These are phyloP conservation scores for Vanessa cardui DNA, from an alignment of 2,888 invertebrate genomes.

Conservation along the genomic window DNA sequence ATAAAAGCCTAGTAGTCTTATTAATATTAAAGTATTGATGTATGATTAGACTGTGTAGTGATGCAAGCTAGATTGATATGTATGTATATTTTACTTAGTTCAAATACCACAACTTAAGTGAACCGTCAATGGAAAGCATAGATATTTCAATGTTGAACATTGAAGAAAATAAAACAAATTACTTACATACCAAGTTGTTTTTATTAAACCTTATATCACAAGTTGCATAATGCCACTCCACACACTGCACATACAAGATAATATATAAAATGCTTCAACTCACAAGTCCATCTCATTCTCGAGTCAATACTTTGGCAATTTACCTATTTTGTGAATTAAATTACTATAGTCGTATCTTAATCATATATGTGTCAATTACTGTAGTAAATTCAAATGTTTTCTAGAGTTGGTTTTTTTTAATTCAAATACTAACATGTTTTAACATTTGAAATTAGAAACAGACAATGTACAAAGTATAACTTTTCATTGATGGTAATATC, in stretches of 20 bases:
- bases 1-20: too few relatives aligned
- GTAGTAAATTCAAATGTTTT: slow-evolving; percentile 4
- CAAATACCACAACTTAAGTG: too few relatives aligned
- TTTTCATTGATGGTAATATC: too few relatives aligned
- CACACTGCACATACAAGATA: slow-evolving; percentile 1
- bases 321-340: slow-evolving; percentile 3
- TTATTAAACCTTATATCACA: slow-evolving; percentile 30
- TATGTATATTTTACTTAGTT: too few relatives aligned
- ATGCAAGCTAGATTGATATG: too few relatives aligned
- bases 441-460: too few relatives aligned
- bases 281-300: neutral
- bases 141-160: neutral
- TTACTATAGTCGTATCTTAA: neutral
- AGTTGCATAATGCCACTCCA: slow-evolving; percentile 14
- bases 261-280: neutral
- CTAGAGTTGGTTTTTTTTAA: neutral
- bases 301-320: slow-evolving; percentile 2
- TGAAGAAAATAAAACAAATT: slow-evolving; percentile 22
- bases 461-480: too few relatives aligned
- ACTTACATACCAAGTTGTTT: slow-evolving; percentile 3
- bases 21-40: too few relatives aligned
- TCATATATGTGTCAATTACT: neutral
- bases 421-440: neutral
- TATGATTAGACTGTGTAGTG: too few relatives aligned
- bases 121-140: neutral